Percentiles rank a stretch among this genome's conserved stretches.
Evolutionary conservation across 2,888 invertebrate genomes (phyloP).

Genomic region (Anarsia innoxiella): DNA sequence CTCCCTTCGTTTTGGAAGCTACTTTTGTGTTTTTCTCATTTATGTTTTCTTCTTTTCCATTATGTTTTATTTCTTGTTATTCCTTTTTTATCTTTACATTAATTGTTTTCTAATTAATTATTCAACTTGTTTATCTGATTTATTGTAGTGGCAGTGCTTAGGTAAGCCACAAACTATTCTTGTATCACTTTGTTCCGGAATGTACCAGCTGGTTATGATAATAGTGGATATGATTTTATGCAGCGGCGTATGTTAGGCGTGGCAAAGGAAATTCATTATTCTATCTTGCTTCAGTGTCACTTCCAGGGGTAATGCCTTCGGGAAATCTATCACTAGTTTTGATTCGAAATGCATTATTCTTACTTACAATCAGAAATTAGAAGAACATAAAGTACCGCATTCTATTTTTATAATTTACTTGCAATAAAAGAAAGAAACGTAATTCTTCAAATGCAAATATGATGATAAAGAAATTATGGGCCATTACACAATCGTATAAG

Average conservation of each 20-base stretch:
- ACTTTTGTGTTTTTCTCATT: too few species aligned
- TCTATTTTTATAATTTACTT: neutral
- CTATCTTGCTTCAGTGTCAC: constrained; percentile 57
- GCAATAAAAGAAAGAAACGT: neutral
- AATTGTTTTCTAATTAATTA: constrained; percentile 22
- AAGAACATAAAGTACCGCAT: neutral
- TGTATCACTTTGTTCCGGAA: too few species aligned
- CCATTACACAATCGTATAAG: constrained; percentile 4
- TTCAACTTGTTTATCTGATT: too few species aligned
- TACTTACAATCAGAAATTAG: too few species aligned
- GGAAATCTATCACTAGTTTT: constrained; percentile 20
- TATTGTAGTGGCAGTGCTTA: too few species aligned
- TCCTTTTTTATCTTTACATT: neutral
- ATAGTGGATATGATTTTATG: constrained; percentile 49
- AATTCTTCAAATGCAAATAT: neutral
- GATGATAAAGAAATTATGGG: neutral
- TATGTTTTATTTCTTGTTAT: too few species aligned
- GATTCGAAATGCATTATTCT: too few species aligned
- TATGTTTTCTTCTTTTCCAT: too few species aligned
- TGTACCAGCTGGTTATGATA: constrained; percentile 44
- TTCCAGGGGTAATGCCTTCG: constrained; percentile 34
- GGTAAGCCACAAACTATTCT: too few species aligned
- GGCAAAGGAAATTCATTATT: constrained; percentile 46
- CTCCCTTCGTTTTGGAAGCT: constrained; percentile 24
- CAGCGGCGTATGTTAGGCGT: constrained; percentile 46